Percentiles rank a stretch among this genome's conserved stretches.
Conservation (phyloP, 2,888 invertebrate species). For the Andrena flavipes region DNA sequence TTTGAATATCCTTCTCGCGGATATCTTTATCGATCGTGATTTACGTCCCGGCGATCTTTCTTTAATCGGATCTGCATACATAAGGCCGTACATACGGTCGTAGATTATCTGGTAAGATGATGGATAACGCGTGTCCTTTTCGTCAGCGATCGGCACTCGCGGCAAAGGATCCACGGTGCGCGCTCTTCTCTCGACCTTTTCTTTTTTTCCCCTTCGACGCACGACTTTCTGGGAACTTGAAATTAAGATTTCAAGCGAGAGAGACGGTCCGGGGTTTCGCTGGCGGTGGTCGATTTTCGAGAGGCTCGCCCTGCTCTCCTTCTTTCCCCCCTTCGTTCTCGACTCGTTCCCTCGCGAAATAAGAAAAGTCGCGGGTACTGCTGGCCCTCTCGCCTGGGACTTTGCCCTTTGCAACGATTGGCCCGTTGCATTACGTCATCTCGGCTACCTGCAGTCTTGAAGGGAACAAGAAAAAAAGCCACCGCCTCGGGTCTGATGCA, state of each 20-base stretch:
- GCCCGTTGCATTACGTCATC: constrained; percentile 66
- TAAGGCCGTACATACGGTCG: constrained; percentile 18
- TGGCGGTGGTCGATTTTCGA: not conserved
- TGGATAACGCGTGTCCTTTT: constrained; percentile 10
- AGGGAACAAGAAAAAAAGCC: constrained; percentile 53
- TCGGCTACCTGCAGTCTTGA: constrained; percentile 62
- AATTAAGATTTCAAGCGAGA: constrained; percentile 21
- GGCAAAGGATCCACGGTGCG: not conserved
- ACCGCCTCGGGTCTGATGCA: constrained; percentile 65
- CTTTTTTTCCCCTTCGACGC: no score
- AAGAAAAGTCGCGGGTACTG: constrained; percentile 31
- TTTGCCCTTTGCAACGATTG: constrained; percentile 68
- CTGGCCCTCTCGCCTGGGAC: constrained; percentile 41
- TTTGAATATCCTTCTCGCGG: constrained; percentile 18
- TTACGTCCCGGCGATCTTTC: constrained; percentile 38
- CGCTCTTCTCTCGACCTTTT: not conserved
- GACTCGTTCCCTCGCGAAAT: constrained; percentile 19
- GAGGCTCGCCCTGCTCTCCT: not conserved
- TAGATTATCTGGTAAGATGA: constrained; percentile 28
- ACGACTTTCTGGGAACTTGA: not conserved
- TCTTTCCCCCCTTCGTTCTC: not conserved
- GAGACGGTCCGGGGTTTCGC: not conserved
- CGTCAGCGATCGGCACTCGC: not conserved
- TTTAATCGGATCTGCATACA: constrained; percentile 45
- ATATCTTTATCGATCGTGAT: constrained; percentile 57